Conservation (phyloP, 2,113 vertebrate genomes). For the Cyanocitta stelleri region DNA sequence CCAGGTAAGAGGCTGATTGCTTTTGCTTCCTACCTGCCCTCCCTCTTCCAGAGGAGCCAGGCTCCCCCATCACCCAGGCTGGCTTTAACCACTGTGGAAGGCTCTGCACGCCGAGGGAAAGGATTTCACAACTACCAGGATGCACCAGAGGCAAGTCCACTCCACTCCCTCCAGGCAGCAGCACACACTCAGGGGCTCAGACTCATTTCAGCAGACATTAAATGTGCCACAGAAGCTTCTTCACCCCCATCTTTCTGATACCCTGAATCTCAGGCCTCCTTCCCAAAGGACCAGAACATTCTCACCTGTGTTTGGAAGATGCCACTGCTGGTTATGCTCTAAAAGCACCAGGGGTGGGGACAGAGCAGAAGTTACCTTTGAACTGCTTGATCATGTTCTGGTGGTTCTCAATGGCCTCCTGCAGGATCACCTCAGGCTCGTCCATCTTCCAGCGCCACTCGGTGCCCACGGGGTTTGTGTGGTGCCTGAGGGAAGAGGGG, state of each 20-base stretch:
- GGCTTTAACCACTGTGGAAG: neutral
- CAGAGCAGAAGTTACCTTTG: constrained; percentile 79
- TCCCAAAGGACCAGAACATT: neutral
- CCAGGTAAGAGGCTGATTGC: neutral
- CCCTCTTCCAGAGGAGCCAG: neutral
- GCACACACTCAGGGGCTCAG: neutral
- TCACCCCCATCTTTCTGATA: neutral
- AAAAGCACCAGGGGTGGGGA: neutral
- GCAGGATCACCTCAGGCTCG: constrained; percentile 86
- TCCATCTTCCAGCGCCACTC: constrained; percentile 98
- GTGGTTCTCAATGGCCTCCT: constrained; percentile 86
- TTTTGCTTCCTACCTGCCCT: neutral
- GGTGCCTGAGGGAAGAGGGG: constrained; percentile 76
- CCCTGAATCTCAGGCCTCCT: neutral
- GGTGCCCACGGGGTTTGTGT: constrained; percentile 94
- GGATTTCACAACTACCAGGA: neutral
- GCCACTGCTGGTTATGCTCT: neutral
- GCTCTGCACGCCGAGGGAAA: neutral
- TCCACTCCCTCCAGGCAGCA: neutral
- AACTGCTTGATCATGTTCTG: constrained; percentile 90
- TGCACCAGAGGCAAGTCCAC: neutral
- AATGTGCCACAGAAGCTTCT: neutral
- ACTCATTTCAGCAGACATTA: neutral
- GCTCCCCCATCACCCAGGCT: neutral
- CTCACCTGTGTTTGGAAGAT: neutral